Evolutionary conservation across 2,113 vertebrate genomes (phyloP).

Genomic region (Lycocorax pyrrhopterus): DNA sequence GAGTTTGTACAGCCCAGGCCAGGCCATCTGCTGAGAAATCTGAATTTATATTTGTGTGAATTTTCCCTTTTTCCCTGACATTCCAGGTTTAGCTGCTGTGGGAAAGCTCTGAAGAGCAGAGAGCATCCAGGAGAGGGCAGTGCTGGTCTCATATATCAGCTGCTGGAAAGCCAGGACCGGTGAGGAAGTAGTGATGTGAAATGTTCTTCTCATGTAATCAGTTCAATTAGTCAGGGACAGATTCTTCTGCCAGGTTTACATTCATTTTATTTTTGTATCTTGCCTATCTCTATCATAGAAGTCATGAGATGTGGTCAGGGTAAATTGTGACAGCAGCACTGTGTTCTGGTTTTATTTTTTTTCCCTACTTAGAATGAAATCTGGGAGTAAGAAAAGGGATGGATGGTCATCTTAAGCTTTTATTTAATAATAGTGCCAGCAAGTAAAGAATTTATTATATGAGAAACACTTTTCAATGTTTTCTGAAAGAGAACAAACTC

Average conservation of each 20-base stretch:
- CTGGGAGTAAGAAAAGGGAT: neutral
- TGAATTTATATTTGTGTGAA: neutral
- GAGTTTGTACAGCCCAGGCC: neutral
- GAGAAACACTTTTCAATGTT: neutral
- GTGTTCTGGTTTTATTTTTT: neutral
- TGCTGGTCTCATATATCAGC: neutral
- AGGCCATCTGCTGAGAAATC: neutral
- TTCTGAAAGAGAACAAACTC: neutral
- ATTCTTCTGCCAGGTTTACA: neutral
- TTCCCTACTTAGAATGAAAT: neutral
- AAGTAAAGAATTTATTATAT: neutral
- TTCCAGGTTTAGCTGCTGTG: neutral
- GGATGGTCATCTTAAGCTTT: neutral
- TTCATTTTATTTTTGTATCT: neutral
- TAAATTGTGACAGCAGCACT: neutral
- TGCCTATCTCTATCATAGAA: neutral
- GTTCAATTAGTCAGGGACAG: neutral
- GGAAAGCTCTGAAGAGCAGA: neutral
- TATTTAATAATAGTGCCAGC: neutral
- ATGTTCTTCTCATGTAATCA: neutral
- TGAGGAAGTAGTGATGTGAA: neutral
- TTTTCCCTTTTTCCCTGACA: fast-evolving
- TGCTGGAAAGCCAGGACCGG: fast-evolving
- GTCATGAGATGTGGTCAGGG: neutral
- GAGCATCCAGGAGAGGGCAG: slow-evolving; percentile 9